These are phyloP conservation scores for Clarias fuscus DNA, from an alignment of 2,797 vertebrate genomes.

Conservation along the genomic window DNA sequence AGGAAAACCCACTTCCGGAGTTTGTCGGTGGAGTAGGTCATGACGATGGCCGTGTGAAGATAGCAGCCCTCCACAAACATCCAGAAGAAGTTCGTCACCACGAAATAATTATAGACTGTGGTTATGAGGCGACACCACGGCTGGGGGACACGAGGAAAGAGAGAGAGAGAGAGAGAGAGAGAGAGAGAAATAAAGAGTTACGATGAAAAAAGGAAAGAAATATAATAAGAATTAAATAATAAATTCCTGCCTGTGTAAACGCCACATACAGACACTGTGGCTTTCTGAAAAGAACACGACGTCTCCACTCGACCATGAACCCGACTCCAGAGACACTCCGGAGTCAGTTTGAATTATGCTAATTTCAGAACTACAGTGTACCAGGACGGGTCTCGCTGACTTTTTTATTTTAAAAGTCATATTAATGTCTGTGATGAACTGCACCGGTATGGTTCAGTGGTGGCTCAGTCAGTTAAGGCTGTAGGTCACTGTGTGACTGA, in stretches of 20 bases:
- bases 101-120: conserved; percentile 96
- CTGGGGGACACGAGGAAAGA: conserved; percentile 55
- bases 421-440: background rate
- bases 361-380: background rate
- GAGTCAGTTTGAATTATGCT: background rate
- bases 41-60: conserved; percentile 95
- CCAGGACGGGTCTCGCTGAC: background rate
- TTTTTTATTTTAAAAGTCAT: background rate
- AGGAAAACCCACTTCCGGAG: conserved; percentile 96
- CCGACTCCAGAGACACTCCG: background rate
- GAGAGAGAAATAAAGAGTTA: background rate
- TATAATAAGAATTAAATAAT: no score
- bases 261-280: background rate
- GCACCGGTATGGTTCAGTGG: background rate
- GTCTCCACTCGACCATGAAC: background rate
- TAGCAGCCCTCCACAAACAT: conserved; percentile 99
- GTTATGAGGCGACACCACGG: conserved; percentile 96
- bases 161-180: background rate
- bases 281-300: background rate
- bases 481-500: no score
- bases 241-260: background rate
- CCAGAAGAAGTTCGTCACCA: conserved; percentile 99
- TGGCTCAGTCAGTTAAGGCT: no score
- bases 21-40: conserved; percentile 97
- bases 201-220: background rate